phyloP scores from a whole-genome alignment of 2,113 vertebrate species.

The Hippoglossus stenolepis region DNA sequence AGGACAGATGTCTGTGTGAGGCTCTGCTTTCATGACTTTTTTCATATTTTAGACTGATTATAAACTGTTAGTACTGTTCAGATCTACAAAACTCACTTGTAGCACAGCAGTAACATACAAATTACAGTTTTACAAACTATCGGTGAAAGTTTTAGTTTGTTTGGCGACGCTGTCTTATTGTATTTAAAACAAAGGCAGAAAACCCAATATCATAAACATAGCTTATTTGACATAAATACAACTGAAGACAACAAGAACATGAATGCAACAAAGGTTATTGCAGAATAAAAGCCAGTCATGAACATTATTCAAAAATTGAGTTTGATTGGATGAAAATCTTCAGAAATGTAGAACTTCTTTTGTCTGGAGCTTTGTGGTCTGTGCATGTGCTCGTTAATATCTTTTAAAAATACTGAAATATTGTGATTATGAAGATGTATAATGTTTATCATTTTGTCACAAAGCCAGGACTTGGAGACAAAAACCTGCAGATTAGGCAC shows the following conservation, averaged over 20 bases:
- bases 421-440: no score
- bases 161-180: not conserved
- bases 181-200: not conserved
- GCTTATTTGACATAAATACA: not conserved
- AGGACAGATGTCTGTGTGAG: slow-evolving; percentile 12
- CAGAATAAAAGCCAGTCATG: not conserved
- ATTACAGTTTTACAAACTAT: not conserved
- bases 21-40: not conserved
- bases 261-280: not conserved
- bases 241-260: not conserved
- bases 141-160: not conserved
- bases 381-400: no score
- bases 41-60: not conserved
- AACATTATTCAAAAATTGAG: no score
- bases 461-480: not conserved
- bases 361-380: no score
- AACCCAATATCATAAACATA: not conserved
- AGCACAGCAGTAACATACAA: not conserved
- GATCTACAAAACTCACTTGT: not conserved
- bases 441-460: no score
- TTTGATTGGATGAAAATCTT: not conserved
- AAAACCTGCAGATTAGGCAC: not conserved
- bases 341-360: not conserved
- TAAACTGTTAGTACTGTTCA: not conserved
- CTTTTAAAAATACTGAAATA: no score